Evolutionary conservation across 2,888 invertebrate genomes (phyloP), one percentile per base, ranked within the genome.

Genomic region (Chesias legatella): DNA sequence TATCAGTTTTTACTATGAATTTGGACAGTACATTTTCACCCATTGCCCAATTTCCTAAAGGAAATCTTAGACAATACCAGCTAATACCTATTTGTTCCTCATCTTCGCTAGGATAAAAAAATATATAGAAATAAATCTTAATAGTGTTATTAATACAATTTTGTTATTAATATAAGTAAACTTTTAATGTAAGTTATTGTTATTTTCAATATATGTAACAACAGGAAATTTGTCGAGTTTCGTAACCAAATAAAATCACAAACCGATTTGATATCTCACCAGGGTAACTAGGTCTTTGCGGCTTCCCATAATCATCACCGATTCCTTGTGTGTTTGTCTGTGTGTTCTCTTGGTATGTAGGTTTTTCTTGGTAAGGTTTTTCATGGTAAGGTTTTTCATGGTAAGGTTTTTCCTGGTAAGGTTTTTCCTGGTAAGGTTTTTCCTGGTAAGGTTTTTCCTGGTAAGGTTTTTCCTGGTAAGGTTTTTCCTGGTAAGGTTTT

Each of bases 261-360:
- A 43, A 43, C 51, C 52, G 45, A 43, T 29, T 13, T 7, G 43
- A 41, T n/a, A 59, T 83, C 84, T 85, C 83, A 86, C 86, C 86
- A 50, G 85, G 85, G 50, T 66, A 81, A 65, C 81, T 83, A 57
- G 86, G 84, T 53, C 77, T 73, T 53, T 68, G 60, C 36, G 81
- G 81, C 23, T 72, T 77, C 52, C 71, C 81, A 82, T 84, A 86
- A 81, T 81, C 88, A 83, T 86, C 84, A 79, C 56, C 78, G 25
- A 68, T 75, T 71, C 35, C 62, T 64, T 59, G 58, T 46, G 43
- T 51, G 22, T 48, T 41, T 20, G 30, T 25, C 13, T 39, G 36
- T 33, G 36, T 35, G 26, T 40, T 52, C 63, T 33, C 56, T 22
- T 51, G 25, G 33, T 33, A 22, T 22, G 57, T 66, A 68, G 22